These are phyloP conservation scores for Scolopax rusticola DNA, from an alignment of 2,797 vertebrate species.

Conservation along the genomic window DNA sequence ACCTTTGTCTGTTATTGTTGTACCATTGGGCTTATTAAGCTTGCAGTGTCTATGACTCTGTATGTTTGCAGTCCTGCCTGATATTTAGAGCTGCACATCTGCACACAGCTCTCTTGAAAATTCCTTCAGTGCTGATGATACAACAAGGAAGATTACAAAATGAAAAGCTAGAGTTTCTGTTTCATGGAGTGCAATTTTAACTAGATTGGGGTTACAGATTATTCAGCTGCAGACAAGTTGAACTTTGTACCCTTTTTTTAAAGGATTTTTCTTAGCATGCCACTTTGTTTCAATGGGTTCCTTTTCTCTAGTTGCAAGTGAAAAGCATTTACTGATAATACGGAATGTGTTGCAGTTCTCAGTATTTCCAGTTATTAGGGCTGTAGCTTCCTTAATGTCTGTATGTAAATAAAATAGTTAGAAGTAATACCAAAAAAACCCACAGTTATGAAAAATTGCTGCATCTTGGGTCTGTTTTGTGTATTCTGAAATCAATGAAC, in stretches of 20 bases:
- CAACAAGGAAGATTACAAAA: slow-evolving; percentile 63
- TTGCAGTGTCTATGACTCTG: neutral
- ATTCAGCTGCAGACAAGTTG: slow-evolving; percentile 36
- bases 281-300: slow-evolving; percentile 67
- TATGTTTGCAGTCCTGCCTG: neutral
- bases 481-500: neutral
- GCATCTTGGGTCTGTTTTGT: neutral
- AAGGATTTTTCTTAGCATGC: slow-evolving; percentile 69
- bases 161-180: slow-evolving; percentile 66
- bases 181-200: slow-evolving; percentile 60
- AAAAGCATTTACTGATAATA: slow-evolving; percentile 67
- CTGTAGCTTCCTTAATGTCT: neutral
- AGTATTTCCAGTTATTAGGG: neutral
- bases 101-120: slow-evolving; percentile 32
- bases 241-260: slow-evolving; percentile 64
- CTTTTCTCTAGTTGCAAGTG: slow-evolving; percentile 52
- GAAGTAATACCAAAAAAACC: neutral
- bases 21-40: neutral
- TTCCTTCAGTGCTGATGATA: slow-evolving; percentile 15
- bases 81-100: slow-evolving; percentile 9
- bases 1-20: neutral
- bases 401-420: neutral
- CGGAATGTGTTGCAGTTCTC: slow-evolving; percentile 13
- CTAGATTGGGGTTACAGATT: slow-evolving; percentile 59
- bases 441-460: neutral